A percentile compares a stretch with the other conserved stretches of the same genome.
These are phyloP conservation scores for Lomographa bimaculata DNA, from an alignment of 2,888 invertebrate genomes.

Conservation along the genomic window DNA sequence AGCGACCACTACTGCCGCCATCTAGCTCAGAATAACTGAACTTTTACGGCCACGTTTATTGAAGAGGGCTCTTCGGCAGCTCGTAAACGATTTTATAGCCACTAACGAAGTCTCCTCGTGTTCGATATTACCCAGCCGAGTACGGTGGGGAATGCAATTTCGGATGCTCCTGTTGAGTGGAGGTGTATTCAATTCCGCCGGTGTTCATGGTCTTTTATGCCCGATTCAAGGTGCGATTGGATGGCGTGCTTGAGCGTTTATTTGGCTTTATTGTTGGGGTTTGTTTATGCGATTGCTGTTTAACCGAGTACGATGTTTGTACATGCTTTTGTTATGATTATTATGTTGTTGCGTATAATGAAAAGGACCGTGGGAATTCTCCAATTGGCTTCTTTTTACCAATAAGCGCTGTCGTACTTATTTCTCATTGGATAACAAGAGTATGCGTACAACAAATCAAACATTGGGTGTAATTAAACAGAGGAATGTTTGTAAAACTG, in stretches of 20 bases:
- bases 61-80: constrained; percentile 83
- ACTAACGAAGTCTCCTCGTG: constrained; percentile 79
- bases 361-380: constrained; percentile 64
- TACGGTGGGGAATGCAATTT: constrained; percentile 75
- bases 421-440: constrained; percentile 41
- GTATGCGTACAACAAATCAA: constrained; percentile 3
- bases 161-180: constrained; percentile 74
- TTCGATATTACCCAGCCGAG: constrained; percentile 78
- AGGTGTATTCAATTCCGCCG: constrained; percentile 79
- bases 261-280: constrained; percentile 83
- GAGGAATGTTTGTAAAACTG: constrained; percentile 39
- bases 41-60: constrained; percentile 82
- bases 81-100: constrained; percentile 83
- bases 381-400: constrained; percentile 38
- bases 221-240: constrained; percentile 84
- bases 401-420: constrained; percentile 29
- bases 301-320: constrained; percentile 80
- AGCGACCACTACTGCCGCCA: constrained; percentile 80
- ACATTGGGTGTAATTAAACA: constrained; percentile 25
- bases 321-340: constrained; percentile 81
- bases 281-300: constrained; percentile 84
- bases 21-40: constrained; percentile 80
- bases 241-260: constrained; percentile 82
- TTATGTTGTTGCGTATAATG: constrained; percentile 77
- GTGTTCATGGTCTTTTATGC: constrained; percentile 81